Conservation (phyloP, 1,140 invertebrate genomes). For the Sarcophaga peregrina region DNA sequence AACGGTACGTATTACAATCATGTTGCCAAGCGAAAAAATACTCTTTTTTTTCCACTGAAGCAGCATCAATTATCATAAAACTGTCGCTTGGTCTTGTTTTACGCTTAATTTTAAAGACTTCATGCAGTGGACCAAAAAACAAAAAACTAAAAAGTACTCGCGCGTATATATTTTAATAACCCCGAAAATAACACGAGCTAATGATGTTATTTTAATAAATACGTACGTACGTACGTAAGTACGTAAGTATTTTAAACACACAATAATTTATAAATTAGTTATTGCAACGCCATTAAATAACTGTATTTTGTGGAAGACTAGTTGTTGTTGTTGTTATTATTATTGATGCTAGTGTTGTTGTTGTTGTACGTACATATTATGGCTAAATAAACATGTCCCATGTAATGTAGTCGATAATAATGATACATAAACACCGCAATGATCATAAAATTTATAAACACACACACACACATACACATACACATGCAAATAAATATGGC, state of each 20-base stretch:
- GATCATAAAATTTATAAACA: constrained; percentile 22
- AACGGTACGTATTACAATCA: too few species aligned
- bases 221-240: too few species aligned
- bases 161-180: too few species aligned
- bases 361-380: constrained; percentile 11
- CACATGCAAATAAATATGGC: neutral
- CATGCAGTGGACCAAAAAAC: too few species aligned
- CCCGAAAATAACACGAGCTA: neutral
- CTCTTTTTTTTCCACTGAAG: too few species aligned
- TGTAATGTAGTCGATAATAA: constrained; percentile 36
- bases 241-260: neutral
- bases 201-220: neutral
- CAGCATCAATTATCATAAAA: too few species aligned
- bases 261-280: constrained; percentile 16
- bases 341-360: too few species aligned
- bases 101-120: too few species aligned
- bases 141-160: too few species aligned
- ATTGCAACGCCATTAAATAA: constrained; percentile 15
- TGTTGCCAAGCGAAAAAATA: too few species aligned
- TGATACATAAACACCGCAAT: constrained; percentile 39
- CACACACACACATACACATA: neutral
- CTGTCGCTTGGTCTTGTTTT: too few species aligned
- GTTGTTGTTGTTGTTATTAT: neutral
- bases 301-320: neutral
- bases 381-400: constrained; percentile 35